Evolutionary conservation across 2,797 vertebrate species (phyloP).

Genomic region (Lacerta viridis): DNA sequence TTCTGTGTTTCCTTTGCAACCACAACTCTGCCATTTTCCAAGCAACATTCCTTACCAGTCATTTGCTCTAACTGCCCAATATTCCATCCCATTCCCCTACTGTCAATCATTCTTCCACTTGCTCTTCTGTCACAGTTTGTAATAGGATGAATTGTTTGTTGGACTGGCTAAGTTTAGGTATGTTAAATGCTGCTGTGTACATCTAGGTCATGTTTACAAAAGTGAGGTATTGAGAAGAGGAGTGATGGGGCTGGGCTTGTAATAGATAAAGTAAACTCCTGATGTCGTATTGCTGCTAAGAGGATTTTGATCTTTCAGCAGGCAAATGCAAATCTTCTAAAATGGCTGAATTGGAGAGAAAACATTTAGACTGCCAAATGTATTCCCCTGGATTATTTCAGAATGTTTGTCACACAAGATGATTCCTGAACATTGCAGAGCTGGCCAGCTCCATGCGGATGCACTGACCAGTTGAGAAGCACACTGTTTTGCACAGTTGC

Average conservation of each 20-base stretch:
- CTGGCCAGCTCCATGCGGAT: neutral
- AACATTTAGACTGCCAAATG: neutral
- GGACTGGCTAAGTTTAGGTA: neutral
- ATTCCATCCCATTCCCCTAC: too few species aligned
- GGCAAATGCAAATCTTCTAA: neutral
- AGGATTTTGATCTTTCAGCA: neutral
- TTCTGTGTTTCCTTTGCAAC: too few species aligned
- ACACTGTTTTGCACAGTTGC: neutral
- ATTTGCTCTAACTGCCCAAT: too few species aligned
- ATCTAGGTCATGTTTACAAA: constrained; percentile 41
- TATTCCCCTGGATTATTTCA: constrained; percentile 31
- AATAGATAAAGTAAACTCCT: neutral
- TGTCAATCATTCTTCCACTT: too few species aligned
- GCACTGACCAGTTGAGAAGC: neutral
- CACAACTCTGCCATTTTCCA: too few species aligned
- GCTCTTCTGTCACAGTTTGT: too few species aligned
- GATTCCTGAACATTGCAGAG: neutral
- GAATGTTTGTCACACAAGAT: neutral
- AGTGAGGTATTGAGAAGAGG: neutral
- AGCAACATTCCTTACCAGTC: too few species aligned
- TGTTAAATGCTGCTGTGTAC: neutral
- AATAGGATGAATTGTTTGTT: neutral
- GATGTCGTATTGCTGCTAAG: neutral
- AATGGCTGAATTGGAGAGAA: neutral
- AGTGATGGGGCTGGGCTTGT: neutral